Evolutionary conservation across 2,113 vertebrate genomes (phyloP).

Genomic region (Oreotrochilus melanogaster): DNA sequence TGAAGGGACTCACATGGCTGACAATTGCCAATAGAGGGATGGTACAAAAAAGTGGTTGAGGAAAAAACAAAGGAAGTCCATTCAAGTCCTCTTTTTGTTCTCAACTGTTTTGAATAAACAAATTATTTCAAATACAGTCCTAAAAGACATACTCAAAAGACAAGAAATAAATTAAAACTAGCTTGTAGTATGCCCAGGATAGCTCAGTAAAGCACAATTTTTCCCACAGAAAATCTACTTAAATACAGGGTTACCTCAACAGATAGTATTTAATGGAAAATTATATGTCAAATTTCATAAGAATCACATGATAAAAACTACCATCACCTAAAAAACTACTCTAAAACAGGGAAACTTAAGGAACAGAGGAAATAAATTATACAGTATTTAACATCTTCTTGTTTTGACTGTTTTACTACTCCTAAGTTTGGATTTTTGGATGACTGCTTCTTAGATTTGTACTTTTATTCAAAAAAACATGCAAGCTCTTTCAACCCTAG

Average conservation of each 20-base stretch:
- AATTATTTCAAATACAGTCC: not conserved
- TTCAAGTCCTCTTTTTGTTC: not conserved
- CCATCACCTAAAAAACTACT: not conserved
- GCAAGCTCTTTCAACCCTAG: not conserved
- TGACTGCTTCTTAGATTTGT: not conserved
- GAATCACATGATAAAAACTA: not conserved
- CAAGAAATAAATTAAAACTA: not conserved
- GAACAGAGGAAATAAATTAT: not conserved
- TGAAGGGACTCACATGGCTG: not conserved
- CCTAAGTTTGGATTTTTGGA: not conserved
- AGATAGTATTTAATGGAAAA: not conserved
- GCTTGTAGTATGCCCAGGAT: not conserved
- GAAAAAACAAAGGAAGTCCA: not conserved
- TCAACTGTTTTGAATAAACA: not conserved
- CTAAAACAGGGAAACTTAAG: not conserved
- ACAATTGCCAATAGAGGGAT: not conserved
- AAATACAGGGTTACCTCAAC: not conserved
- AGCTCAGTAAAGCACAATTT: not conserved
- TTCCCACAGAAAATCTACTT: not conserved
- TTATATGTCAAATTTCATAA: not conserved
- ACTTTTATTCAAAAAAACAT: not conserved
- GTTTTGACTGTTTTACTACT: not conserved
- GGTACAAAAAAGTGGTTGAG: not conserved
- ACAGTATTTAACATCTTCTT: not conserved
- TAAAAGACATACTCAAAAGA: not conserved